Evolutionary conservation across 2,888 invertebrate species (phyloP), one percentile per base, ranked within the genome.

Genomic region (Clistopyga incitator): DNA sequence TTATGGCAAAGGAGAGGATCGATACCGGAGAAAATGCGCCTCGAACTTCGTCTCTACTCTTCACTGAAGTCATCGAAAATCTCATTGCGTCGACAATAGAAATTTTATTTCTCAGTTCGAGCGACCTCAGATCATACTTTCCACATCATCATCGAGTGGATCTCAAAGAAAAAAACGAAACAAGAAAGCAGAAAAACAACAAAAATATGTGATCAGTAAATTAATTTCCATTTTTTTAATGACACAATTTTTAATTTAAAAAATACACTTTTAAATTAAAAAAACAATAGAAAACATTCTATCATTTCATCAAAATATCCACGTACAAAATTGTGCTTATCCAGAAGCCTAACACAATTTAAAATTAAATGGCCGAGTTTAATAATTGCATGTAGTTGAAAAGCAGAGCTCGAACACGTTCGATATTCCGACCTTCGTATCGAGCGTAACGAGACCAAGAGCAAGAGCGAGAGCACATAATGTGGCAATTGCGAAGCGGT

Each of bases 401-500:
- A 11, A 25, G 20, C 54, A 13, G 11, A 54, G 52, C 23, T 1
- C 54, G 74, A 45, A 11, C 18, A 6, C 23, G 23, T 20, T 65
- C 65, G 42, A 45, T 47, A 56, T 59, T 18, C n/a, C 29, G 47
- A 59, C 72, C 45, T 72, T 59, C 59, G 45, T 45, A 59, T 72
- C 56, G 56, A 72, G 6, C 59, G 18, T 20, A n/a, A 15, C 25
- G 15, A n/a, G 8, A n/a, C 18, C 10, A 42, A 25, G 45, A 59
- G 25, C 11, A 25, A 59, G 54, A 20, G 70, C 20, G 18, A 23
- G 45, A n/a, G 25, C 45, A 18, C 11, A 18, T 13, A 29, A 59
- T 38, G 15, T 38, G 25, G 25, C 61, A 78, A 82, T 82, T 78
- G 50, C 65, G 65, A 70, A 75, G 78, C 75, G 13, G 47, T 50